Evolutionary conservation across 1,140 invertebrate genomes (phyloP).

Genomic region (Euura saliciscinereae): DNA sequence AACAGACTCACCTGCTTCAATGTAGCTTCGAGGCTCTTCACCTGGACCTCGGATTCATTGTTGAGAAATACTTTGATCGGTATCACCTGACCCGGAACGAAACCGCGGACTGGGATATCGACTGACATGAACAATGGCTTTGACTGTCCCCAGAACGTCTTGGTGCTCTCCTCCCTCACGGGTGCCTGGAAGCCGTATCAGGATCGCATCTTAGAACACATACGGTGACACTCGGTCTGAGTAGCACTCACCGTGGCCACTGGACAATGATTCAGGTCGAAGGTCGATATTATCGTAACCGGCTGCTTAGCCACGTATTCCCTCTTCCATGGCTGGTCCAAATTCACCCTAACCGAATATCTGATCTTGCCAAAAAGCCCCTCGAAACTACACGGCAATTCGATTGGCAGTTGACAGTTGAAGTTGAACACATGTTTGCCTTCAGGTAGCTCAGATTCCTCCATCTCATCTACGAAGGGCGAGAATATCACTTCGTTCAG

Average conservation of each 20-base stretch:
- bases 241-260: constrained; percentile 32
- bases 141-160: constrained; percentile 41
- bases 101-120: constrained; percentile 40
- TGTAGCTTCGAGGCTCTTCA: constrained; percentile 41
- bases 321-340: constrained; percentile 65
- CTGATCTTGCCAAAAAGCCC: constrained; percentile 61
- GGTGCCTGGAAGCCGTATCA: too few species aligned
- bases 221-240: not conserved
- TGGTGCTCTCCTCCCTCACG: constrained; percentile 30
- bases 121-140: constrained; percentile 36
- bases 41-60: constrained; percentile 35
- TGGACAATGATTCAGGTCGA: constrained; percentile 62
- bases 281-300: constrained; percentile 64
- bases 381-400: constrained; percentile 60
- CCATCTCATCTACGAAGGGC: not conserved
- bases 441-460: not conserved
- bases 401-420: constrained; percentile 29
- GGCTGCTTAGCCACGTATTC: constrained; percentile 62
- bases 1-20: constrained; percentile 39
- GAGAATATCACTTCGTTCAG: not conserved
- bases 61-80: constrained; percentile 37
- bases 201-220: too few species aligned
- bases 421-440: constrained; percentile 22
- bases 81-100: constrained; percentile 45
- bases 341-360: constrained; percentile 62